Evolutionary conservation across 2,113 vertebrate species (phyloP).

Genomic region (Nettapus auritus): DNA sequence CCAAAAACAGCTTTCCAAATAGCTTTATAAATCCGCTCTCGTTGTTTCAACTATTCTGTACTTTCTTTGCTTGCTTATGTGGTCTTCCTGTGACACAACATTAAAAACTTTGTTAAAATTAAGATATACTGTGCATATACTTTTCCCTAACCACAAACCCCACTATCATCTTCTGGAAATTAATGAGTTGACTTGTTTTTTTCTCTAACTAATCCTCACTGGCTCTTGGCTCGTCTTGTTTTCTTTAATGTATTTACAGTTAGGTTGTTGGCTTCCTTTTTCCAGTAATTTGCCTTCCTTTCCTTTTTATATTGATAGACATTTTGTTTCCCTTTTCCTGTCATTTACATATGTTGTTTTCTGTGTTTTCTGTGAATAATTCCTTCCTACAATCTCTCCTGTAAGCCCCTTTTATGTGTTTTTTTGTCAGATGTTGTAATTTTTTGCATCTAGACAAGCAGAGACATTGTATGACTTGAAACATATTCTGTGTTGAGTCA

Average conservation of each 20-base stretch:
- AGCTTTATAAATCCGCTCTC: background rate
- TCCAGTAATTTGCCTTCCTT: background rate
- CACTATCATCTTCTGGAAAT: background rate
- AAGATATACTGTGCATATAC: background rate
- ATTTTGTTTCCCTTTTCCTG: background rate
- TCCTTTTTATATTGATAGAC: background rate
- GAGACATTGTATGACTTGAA: background rate
- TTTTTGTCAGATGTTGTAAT: constrained; percentile 16
- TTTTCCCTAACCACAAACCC: background rate
- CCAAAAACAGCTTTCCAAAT: background rate
- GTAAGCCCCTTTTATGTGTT: background rate
- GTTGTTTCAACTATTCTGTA: background rate
- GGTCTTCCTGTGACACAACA: background rate
- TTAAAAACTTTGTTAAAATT: background rate
- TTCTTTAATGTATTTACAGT: background rate
- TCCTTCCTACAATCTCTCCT: background rate
- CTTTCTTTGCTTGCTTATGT: background rate
- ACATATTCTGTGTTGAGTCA: background rate
- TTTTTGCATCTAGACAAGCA: background rate
- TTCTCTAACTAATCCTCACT: background rate
- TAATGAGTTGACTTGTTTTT: background rate
- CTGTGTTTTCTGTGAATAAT: constrained; percentile 1
- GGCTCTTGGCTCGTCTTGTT: background rate
- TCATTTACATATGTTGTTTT: background rate
- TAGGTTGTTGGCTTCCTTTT: background rate